phyloP scores from a whole-genome alignment of 1,140 invertebrate genomes.

The Drosophila guanche region DNA sequence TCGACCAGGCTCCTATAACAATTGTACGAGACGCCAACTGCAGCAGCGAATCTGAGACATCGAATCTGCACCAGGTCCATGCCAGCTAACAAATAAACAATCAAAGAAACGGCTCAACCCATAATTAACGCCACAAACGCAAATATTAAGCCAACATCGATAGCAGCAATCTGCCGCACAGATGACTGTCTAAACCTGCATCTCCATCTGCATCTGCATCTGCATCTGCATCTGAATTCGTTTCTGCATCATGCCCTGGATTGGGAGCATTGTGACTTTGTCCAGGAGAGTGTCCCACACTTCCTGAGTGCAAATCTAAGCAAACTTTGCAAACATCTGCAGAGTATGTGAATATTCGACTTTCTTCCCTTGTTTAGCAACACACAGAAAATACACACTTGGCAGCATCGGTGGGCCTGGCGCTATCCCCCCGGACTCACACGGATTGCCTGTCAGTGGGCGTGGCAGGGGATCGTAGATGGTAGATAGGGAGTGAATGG shows the following conservation, averaged over 20 bases:
- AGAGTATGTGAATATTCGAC: too few relatives aligned
- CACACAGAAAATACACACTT: too few relatives aligned
- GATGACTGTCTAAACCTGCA: slow-evolving; percentile 13
- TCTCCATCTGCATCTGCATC: slow-evolving; percentile 1
- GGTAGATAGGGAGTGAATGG: too few relatives aligned
- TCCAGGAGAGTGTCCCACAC: neutral
- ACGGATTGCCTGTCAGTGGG: too few relatives aligned
- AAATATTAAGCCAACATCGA: slow-evolving; percentile 75
- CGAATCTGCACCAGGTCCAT: neutral
- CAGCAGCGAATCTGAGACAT: slow-evolving; percentile 25
- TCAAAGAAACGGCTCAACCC: slow-evolving; percentile 68
- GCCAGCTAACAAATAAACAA: slow-evolving; percentile 74
- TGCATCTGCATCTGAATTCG: slow-evolving; percentile 3
- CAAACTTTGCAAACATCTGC: too few relatives aligned
- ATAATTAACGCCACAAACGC: slow-evolving; percentile 82
- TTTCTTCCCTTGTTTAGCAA: too few relatives aligned
- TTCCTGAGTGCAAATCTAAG: neutral
- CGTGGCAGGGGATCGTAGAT: too few relatives aligned
- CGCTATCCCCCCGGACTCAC: too few relatives aligned
- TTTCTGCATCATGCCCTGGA: neutral
- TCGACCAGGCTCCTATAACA: slow-evolving; percentile 28
- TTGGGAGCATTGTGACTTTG: too few relatives aligned
- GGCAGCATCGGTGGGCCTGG: too few relatives aligned
- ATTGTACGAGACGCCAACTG: slow-evolving; percentile 42
- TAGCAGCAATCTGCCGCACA: slow-evolving; percentile 49